These are phyloP conservation scores for Chelonus formosanus DNA, from an alignment of 2,888 invertebrate species.

Conservation along the genomic window DNA sequence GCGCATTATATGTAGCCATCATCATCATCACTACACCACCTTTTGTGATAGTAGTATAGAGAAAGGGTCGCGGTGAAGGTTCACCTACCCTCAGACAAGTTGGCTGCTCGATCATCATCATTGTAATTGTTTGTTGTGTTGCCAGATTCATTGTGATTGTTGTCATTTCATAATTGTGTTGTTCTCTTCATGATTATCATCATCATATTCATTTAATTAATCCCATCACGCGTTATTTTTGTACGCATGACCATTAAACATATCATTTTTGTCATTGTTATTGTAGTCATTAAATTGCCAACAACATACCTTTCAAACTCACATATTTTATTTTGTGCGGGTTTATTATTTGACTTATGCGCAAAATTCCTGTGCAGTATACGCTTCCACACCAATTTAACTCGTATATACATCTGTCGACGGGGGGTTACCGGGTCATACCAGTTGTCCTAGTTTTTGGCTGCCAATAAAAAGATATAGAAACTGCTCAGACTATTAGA, in stretches of 20 bases:
- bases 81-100: constrained; percentile 31
- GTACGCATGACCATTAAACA: too few relatives aligned
- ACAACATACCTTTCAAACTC: neutral
- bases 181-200: too few relatives aligned
- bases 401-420: constrained; percentile 6
- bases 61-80: constrained; percentile 41
- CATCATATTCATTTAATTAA: too few relatives aligned
- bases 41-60: constrained; percentile 33
- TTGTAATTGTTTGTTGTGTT: constrained; percentile 24
- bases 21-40: constrained; percentile 18
- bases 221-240: too few relatives aligned
- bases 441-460: constrained; percentile 9
- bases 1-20: constrained; percentile 33
- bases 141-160: constrained; percentile 14
- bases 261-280: neutral
- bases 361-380: neutral
- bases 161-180: neutral
- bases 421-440: constrained; percentile 32
- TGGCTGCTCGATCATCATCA: constrained; percentile 28
- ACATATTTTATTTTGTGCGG: too few relatives aligned
- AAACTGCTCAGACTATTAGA: neutral
- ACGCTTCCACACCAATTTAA: constrained; percentile 3
- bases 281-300: neutral
- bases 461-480: too few relatives aligned
- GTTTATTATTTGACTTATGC: neutral